phyloP scores from a whole-genome alignment of 2,797 vertebrate species.

The Linurgus olivaceus region DNA sequence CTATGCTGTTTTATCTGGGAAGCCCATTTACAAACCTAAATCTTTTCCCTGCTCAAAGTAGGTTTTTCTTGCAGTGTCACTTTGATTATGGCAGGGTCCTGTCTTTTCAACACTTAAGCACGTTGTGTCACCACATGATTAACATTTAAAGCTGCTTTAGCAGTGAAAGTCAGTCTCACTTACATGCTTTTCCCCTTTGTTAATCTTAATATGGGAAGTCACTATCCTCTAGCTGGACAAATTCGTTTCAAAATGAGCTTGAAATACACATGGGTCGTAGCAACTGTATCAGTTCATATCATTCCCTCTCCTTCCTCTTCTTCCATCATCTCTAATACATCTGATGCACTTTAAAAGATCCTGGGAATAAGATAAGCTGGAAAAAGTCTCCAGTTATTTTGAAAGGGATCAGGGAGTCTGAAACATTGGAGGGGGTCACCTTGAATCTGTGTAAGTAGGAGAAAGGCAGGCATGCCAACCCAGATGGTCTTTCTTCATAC shows the following conservation, averaged over 20 bases:
- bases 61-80: not conserved
- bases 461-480: not conserved
- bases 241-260: constrained; percentile 14
- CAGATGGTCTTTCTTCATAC: not conserved
- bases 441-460: not conserved
- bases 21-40: constrained; percentile 6
- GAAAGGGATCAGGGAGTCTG: not conserved
- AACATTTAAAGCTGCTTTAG: constrained; percentile 9
- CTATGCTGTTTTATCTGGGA: constrained; percentile 42
- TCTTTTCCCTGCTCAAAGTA: not conserved
- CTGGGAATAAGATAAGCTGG: not conserved
- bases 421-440: not conserved
- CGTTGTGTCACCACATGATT: constrained; percentile 3
- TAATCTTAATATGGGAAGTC: constrained; percentile 23
- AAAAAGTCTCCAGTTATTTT: not conserved
- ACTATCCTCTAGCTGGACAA: not conserved
- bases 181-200: not conserved
- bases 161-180: not conserved
- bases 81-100: not conserved
- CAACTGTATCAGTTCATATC: not conserved
- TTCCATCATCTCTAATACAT: not conserved
- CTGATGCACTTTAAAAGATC: not conserved
- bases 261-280: not conserved
- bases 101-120: constrained; percentile 19
- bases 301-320: not conserved